Percentiles rank a stretch among this genome's conserved stretches.
These are phyloP conservation scores for Gryllus longicercus DNA, from an alignment of 2,888 invertebrate genomes.

Conservation along the genomic window DNA sequence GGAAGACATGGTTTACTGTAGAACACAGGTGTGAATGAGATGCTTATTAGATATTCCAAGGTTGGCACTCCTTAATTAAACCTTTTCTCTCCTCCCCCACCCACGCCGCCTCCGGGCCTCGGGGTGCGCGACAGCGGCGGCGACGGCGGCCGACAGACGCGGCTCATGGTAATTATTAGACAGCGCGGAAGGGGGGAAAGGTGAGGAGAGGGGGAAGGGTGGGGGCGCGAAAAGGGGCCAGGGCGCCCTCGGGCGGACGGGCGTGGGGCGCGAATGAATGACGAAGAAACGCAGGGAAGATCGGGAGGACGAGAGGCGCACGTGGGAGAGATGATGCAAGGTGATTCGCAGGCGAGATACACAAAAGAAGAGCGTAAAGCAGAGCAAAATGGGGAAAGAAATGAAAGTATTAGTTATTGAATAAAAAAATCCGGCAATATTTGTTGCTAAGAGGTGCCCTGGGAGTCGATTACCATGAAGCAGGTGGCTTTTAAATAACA, in stretches of 20 bases:
- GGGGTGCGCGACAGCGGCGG: background rate
- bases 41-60: conserved; percentile 11
- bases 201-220: background rate
- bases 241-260: background rate
- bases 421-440: too few relatives aligned
- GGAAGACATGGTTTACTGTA: conserved; percentile 17
- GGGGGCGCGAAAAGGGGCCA: background rate
- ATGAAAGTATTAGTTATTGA: too few relatives aligned
- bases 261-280: background rate
- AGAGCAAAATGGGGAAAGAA: too few relatives aligned
- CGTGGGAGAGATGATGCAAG: background rate
- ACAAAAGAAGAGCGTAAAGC: too few relatives aligned
- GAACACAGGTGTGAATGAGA: conserved; percentile 8
- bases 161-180: background rate
- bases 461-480: too few relatives aligned
- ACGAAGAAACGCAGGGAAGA: too few relatives aligned
- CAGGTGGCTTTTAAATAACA: too few relatives aligned
- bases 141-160: background rate
- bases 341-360: background rate
- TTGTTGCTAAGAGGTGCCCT: too few relatives aligned
- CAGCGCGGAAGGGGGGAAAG: background rate
- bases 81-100: background rate
- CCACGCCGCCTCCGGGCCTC: too few relatives aligned
- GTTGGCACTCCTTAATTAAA: conserved; percentile 1
- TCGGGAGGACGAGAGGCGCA: background rate